Evolutionary conservation across 35 echinoderm and acorn worm species (phyloP), one percentile per base, ranked within the genome.

Genomic region (Apostichopus californicus): DNA sequence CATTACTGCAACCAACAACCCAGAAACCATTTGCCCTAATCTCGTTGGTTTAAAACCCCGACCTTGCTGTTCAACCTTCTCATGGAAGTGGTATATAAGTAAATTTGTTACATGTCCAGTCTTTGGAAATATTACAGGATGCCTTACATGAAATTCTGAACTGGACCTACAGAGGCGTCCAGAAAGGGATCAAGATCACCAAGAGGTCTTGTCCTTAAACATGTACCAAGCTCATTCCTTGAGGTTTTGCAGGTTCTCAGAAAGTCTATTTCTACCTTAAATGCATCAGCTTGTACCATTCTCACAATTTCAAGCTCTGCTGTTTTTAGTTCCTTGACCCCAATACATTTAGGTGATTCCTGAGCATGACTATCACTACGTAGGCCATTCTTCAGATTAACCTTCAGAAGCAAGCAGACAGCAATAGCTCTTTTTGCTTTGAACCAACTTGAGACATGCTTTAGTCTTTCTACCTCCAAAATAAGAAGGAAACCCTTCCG

Each of bases 41-140:
- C 22, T 90, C 61, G 83, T 90, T 86, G 20, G 86, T 59, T 8
- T 97, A 5, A 93, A 78, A 54, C 85, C 87, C 55, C 91, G 92
- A 72, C 92, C 93, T 91, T 98, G 91, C 52, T 95, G 93, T 65
- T 24, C 8, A 28, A 82, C 79, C 15, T 8, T 18, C 46, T 82
- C 79, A n/a, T 82, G 79, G 15, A 82, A 82, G 79, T 82, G 17
- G 55, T 55, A 52, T 11, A 82, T 55, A 82, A 82, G 9, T 18
- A 82, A 52, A 9, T 83, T 81, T 17, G 86, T 94, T 3, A 92
- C 65, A 77, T 94, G 65, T 80, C 83, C 46, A 7, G 92, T 90
- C 5, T 55, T 57, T 25, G 91, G 92, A 1, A 96, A 54, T 66
- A 96, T 79, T 56, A 92, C 60, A 52, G 95, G 95, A 83, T 96